These are phyloP conservation scores for Semotilus atromaculatus DNA, from an alignment of 2,797 vertebrate genomes.

Conservation along the genomic window DNA sequence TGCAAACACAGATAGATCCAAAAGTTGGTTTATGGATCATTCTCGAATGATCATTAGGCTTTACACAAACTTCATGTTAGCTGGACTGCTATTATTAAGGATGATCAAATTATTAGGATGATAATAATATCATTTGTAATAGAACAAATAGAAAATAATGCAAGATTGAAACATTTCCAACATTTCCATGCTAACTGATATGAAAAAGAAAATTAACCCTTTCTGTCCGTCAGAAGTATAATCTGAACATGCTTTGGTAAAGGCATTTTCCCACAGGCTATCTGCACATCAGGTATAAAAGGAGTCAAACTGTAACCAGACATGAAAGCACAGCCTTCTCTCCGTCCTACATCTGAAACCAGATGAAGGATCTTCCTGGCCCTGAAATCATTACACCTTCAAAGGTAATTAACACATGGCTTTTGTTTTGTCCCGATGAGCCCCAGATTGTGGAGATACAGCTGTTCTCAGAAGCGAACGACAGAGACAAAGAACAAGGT, in stretches of 20 bases:
- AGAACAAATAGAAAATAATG: background rate
- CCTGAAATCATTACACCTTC: conserved; percentile 82
- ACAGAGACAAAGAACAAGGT: conserved; percentile 79
- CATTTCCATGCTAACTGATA: background rate
- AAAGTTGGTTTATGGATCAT: no score
- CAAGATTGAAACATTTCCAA: background rate
- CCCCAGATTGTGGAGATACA: conserved; percentile 80
- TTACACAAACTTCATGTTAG: background rate
- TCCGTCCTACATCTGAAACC: conserved; percentile 73
- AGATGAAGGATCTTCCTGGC: conserved; percentile 76
- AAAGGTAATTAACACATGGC: conserved; percentile 85
- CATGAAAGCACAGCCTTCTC: conserved; percentile 74
- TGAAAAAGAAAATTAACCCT: background rate
- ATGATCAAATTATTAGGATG: background rate
- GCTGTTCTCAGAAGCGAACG: conserved; percentile 72
- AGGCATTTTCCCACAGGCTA: conserved; percentile 7
- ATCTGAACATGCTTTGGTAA: background rate
- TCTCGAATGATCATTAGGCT: background rate
- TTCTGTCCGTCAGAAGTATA: background rate
- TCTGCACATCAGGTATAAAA: conserved; percentile 43
- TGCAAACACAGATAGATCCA: no score
- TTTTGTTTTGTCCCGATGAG: conserved; percentile 80
- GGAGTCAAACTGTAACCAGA: conserved; percentile 71
- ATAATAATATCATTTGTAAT: background rate
- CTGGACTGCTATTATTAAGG: background rate